Base-by-base conservation (phyloP, 2,888 invertebrate species). In the Phasia obesa region DNA sequence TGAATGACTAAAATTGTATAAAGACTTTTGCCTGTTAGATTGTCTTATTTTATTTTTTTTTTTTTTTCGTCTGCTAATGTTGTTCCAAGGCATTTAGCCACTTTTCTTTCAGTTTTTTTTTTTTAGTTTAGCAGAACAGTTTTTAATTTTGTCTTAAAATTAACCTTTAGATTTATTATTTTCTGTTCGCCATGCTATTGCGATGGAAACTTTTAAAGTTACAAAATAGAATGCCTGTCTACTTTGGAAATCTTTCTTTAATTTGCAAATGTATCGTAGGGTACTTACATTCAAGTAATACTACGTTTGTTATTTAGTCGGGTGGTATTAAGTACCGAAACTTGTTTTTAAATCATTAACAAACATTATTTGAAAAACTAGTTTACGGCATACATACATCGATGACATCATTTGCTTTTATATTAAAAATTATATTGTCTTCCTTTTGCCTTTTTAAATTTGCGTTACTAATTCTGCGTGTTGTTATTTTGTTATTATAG, bases 371-470 rank as follows among this genome's bases (percentile, higher is more conserved):
- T 49, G 0, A 17, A 67, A 51, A 59, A 55, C 44, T n/a, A 53
- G n/a, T 62, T 53, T 62, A 17, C 62, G 27, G 27, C 44, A 21
- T 59, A 42, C 44, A n/a, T n/a, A n/a, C n/a, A 55, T 31, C 60
- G 81, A 75, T 84, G 84, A 84, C 78, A 78, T 84, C 81, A 81
- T 84, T 84, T 67, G 71, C 49, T 76, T 67, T 73, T 75, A 70
- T 70, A 67, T 81, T 69, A 74, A 65, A 64, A 69, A 74, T 69
- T 74, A 64, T 74, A 31, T 60, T 35, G 42, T 77, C 6, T 49
- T 67, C 1, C 31, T 55, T 44, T 47, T 69, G 60, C 25, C 49
- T 57, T 55, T 35, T 35, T 11, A 11, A 11, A 35, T 69, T 69
- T 64, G 51, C 35, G 6, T 67, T 57, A 17, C n/a, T 59, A 13